Base-by-base conservation (phyloP, 2,797 vertebrate species). In the Cynodonichthys magdalenae region DNA sequence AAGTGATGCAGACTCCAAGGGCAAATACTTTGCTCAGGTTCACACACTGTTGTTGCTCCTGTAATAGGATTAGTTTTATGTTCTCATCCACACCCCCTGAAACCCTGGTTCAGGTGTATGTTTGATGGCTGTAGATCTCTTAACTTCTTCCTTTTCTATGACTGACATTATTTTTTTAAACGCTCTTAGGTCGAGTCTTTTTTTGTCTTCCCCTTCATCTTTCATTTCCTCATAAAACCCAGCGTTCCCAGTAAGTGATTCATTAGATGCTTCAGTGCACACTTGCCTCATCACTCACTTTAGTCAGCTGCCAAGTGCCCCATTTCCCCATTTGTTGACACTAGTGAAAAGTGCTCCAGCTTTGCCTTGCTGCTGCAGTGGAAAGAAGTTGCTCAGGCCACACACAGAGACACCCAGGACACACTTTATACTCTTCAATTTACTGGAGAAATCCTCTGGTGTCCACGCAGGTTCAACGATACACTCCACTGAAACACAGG, bases 271-370 rank as follows among this genome's bases (percentile, higher is more conserved):
- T 89, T 90, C 88, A 85, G 76, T 83, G 87, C 86, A 88, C 86
- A 89, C 87, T 92, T 87, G 86, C 83, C 82, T 91, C 88, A 91
- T 90, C 88, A 84, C 86, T 91, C 85, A 89, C 89, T 88, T 84
- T 77, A 82, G 59, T 85, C 77, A 64, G 63, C 84, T 91, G 87
- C 90, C 91, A 90, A 91, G 82, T 90, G 87, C 89, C 90, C 87
- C 88, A 88, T 90, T 92, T 90, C 79, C 83, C 85, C 74, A 61
- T 90, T 86, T 92, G 90, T 91, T 92, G 92, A 91, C 87, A 88
- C 85, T 86, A 84, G 80, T 45, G 53, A 74, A 83, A 88, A 87
- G 87, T 88, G 84, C 83, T 72, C 59, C 62, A 69, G 85, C 80
- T 86, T 86, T 66, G 74, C 84, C 89, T 66, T 28, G 50, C 81